A percentile compares a stretch with the other conserved stretches of the same genome.
Evolutionary conservation across 2,888 invertebrate genomes (phyloP).

Genomic region (Apotomis betuletana): DNA sequence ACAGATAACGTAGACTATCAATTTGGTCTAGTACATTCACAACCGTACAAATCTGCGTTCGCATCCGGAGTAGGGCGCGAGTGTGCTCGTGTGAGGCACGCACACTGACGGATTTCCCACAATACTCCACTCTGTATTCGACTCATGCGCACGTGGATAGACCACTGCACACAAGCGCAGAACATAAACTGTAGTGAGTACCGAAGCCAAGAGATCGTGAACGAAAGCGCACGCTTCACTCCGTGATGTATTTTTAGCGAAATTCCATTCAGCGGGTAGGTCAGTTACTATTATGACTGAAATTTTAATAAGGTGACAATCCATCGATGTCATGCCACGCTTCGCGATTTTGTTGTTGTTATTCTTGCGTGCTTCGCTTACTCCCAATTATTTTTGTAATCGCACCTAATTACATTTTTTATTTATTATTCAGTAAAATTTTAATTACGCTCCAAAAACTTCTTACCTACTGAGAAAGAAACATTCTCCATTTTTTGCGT

Average conservation of each 20-base stretch:
- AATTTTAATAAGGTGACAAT: conserved; percentile 52
- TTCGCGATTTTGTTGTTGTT: not conserved
- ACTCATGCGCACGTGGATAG: conserved; percentile 51
- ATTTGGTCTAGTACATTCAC: conserved; percentile 78
- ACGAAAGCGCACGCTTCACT: conserved; percentile 73
- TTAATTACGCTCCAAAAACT: conserved; percentile 9
- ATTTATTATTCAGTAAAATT: not conserved
- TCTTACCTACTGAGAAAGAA: not conserved
- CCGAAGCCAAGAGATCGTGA: conserved; percentile 66
- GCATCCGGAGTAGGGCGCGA: conserved; percentile 79
- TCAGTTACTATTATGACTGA: conserved; percentile 78
- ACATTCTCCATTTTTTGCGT: conserved; percentile 3
- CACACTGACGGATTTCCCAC: conserved; percentile 66
- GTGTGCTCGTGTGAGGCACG: conserved; percentile 58
- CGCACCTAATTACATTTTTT: not conserved
- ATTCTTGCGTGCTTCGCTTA: not conserved
- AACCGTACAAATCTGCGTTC: conserved; percentile 75
- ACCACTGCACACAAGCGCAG: conserved; percentile 51
- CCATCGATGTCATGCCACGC: not conserved
- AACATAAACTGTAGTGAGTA: conserved; percentile 54
- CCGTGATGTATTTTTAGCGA: conserved; percentile 73
- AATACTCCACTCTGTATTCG: conserved; percentile 56
- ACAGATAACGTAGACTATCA: conserved; percentile 73
- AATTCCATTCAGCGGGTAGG: conserved; percentile 74
- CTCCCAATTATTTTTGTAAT: not conserved